Base-by-base conservation (phyloP, 2,888 invertebrate species). In the Nymphalis urticae region DNA sequence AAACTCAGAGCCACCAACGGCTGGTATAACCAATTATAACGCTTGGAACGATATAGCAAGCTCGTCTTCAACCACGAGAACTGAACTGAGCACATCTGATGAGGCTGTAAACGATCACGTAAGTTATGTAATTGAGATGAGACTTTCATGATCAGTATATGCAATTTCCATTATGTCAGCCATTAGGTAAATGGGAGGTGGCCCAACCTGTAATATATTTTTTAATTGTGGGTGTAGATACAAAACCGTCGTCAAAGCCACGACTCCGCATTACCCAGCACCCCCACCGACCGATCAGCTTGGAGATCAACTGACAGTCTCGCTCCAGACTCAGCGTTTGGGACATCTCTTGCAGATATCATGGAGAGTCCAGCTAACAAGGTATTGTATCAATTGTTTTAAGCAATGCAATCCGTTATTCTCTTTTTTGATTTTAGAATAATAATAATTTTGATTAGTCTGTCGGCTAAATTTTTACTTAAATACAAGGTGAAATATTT, bases 311-410 rank as follows among this genome's bases (percentile, higher is more conserved):
- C 83, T 0, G 92, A 92, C 65, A 88, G 84, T 21, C 76, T 91
- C 0, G 80, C 83, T 0, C 85, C 89, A 0, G 92, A 92, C 0
- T 81, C 89, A 0, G 90, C 91, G 0, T 92, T 92, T 60, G 92
- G 93, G 0, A 85, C 89, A 0, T 89, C 91, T 0, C 75, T 93
- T 2, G 88, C 93, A 48, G 91, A 93, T 63, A 93, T 93, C 47
- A 91, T 93, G 85, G 93, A 93, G 70, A 92, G 92, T 47, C 93
- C 93, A 0, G 87, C 85, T 19, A 90, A 86, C 68, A 89, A 86
- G 86, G 92, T 90, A 75, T 1, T 32, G 5, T 32, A 42, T 9
- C 36, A 36, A 36, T 0, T 36, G 36, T 36, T 36, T 36, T 36
- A 36, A 36, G 36, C 2, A 8, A 36, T 36, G 27, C 3, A 2